Evolutionary conservation across 2,888 invertebrate genomes (phyloP).

Genomic region (Cosmia trapezina): DNA sequence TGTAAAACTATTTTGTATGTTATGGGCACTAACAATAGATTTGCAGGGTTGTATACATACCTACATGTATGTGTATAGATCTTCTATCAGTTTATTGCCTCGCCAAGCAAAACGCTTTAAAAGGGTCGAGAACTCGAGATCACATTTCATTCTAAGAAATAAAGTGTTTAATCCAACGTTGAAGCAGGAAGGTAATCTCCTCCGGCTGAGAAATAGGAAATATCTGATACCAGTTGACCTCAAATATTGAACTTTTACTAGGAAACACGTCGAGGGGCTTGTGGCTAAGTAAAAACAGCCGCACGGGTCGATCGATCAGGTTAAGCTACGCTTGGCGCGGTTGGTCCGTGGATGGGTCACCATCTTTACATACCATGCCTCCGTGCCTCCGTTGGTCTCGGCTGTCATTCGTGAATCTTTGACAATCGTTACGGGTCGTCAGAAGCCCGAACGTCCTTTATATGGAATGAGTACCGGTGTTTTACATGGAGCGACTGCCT

Average conservation of each 20-base stretch:
- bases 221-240: constrained; percentile 56
- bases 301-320: too few relatives aligned
- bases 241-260: constrained; percentile 51
- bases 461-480: too few relatives aligned
- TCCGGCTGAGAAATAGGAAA: constrained; percentile 49
- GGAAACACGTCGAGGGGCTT: too few relatives aligned
- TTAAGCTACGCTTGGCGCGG: too few relatives aligned
- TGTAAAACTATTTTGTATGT: constrained; percentile 39
- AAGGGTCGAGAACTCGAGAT: constrained; percentile 47
- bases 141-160: constrained; percentile 56
- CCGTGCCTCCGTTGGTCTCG: too few relatives aligned
- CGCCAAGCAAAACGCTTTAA: constrained; percentile 40
- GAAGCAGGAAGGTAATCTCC: constrained; percentile 56
- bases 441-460: too few relatives aligned
- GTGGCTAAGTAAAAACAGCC: too few relatives aligned
- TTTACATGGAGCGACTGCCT: too few relatives aligned
- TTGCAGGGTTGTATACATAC: not conserved
- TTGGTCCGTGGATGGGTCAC: too few relatives aligned
- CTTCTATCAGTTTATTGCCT: constrained; percentile 43
- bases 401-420: too few relatives aligned
- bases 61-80: constrained; percentile 7
- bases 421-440: too few relatives aligned
- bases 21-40: constrained; percentile 28
- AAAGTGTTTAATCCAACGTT: constrained; percentile 33
- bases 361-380: too few relatives aligned